phyloP scores from a whole-genome alignment of 2,888 invertebrate species.

The Stenurella melanura region DNA sequence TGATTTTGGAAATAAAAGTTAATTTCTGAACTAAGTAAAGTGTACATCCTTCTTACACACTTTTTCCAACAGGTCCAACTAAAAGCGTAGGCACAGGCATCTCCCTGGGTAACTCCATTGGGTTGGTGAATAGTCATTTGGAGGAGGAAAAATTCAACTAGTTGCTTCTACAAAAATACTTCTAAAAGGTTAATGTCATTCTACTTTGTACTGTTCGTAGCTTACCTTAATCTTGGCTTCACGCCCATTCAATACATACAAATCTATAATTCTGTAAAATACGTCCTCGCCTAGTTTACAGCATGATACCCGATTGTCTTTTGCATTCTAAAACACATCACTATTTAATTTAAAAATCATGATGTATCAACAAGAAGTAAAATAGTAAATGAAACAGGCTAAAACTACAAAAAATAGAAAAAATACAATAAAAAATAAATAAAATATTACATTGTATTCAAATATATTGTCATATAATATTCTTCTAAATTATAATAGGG shows the following conservation, averaged over 20 bases:
- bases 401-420: too few relatives aligned
- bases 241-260: conserved; percentile 63
- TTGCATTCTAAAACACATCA: conserved; percentile 67
- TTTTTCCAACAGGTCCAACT: conserved; percentile 72
- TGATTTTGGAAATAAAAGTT: conserved; percentile 52
- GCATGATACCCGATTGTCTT: conserved; percentile 68
- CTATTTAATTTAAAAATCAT: too few relatives aligned
- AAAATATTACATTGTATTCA: too few relatives aligned
- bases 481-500: too few relatives aligned
- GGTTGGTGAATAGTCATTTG: conserved; percentile 76
- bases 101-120: conserved; percentile 68
- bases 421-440: too few relatives aligned
- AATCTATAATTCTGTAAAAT: conserved; percentile 57
- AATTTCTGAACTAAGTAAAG: conserved; percentile 65
- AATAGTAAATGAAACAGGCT: too few relatives aligned
- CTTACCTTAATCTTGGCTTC: conserved; percentile 62
- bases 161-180: conserved; percentile 65
- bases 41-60: conserved; percentile 70
- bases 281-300: conserved; percentile 70
- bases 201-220: conserved; percentile 5
- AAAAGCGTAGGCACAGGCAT: conserved; percentile 69
- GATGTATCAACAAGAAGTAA: too few relatives aligned
- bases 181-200: background rate
- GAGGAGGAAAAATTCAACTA: conserved; percentile 74
- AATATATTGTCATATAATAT: too few relatives aligned